Conservation (phyloP, 2,113 vertebrate genomes). For the Brachypodius melanocephalos region DNA sequence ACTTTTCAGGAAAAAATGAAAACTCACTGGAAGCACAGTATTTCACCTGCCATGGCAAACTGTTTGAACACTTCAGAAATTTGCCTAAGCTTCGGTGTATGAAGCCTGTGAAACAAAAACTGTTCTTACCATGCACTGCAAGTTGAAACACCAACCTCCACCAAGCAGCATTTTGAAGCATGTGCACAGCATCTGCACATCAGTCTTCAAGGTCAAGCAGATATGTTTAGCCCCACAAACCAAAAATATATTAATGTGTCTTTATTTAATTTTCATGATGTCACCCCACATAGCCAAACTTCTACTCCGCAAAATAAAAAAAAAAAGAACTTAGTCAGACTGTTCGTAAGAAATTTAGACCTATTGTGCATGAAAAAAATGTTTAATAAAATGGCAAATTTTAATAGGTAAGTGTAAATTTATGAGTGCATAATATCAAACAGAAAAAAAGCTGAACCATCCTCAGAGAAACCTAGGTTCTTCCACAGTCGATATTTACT, state of each 20-base stretch:
- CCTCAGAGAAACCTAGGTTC: constrained; percentile 77
- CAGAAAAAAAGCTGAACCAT: constrained; percentile 79
- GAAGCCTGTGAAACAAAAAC: neutral
- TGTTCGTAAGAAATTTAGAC: constrained; percentile 70
- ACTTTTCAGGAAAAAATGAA: constrained; percentile 51
- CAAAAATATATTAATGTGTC: constrained; percentile 70
- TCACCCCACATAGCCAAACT: constrained; percentile 70
- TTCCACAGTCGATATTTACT: constrained; percentile 21
- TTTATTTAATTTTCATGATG: constrained; percentile 70
- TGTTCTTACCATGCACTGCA: neutral
- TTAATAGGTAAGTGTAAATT: constrained; percentile 76
- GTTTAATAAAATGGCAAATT: constrained; percentile 81
- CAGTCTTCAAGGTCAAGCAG: constrained; percentile 59
- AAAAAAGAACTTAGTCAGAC: neutral
- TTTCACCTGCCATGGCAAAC: constrained; percentile 62
- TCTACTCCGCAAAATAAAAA: constrained; percentile 53
- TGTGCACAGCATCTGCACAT: constrained; percentile 52
- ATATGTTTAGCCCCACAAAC: constrained; percentile 61
- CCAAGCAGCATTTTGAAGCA: constrained; percentile 31
- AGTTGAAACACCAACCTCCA: constrained; percentile 49
- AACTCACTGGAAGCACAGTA: constrained; percentile 53
- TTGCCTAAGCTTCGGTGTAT: neutral
- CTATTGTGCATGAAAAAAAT: constrained; percentile 73
- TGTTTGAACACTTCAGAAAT: constrained; percentile 6
- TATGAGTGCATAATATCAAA: constrained; percentile 76